phyloP scores from a whole-genome alignment of 2,113 vertebrate genomes.

The Collichthys lucidus region DNA sequence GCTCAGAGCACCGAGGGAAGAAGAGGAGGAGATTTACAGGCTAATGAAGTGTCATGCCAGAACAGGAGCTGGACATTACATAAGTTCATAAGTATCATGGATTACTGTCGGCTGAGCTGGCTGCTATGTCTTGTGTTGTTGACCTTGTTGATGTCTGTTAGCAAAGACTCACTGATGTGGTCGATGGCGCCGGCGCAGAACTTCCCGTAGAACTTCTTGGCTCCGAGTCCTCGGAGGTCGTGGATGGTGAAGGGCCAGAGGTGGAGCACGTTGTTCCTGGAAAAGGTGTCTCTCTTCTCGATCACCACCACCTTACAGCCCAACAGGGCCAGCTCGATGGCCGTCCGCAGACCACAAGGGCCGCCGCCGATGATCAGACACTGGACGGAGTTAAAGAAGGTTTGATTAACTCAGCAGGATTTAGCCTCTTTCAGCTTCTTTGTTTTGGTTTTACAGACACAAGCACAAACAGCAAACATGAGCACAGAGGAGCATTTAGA shows the following conservation, averaged over 20 bases:
- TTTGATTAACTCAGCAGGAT: too few relatives aligned
- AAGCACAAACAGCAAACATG: too few relatives aligned
- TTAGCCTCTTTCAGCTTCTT: too few relatives aligned
- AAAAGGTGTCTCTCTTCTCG: slow-evolving; percentile 97
- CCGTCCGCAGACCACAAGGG: slow-evolving; percentile 93
- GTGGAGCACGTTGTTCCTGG: slow-evolving; percentile 97
- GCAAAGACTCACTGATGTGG: slow-evolving; percentile 94
- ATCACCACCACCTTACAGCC: slow-evolving; percentile 96
- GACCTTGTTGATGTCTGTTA: background rate
- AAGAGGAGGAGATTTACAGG: too few relatives aligned
- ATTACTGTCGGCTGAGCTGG: too few relatives aligned
- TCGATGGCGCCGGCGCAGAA: slow-evolving; percentile 97
- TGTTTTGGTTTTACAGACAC: too few relatives aligned
- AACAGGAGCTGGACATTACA: too few relatives aligned
- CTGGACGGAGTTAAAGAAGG: slow-evolving; percentile 68
- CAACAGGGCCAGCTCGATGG: slow-evolving; percentile 94
- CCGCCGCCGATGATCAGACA: slow-evolving; percentile 96
- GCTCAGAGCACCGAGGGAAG: too few relatives aligned
- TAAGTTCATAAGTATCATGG: too few relatives aligned
- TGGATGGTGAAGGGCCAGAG: slow-evolving; percentile 99
- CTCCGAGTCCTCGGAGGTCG: slow-evolving; percentile 93
- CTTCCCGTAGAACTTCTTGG: slow-evolving; percentile 98
- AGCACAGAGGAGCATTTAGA: too few relatives aligned
- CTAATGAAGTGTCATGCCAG: too few relatives aligned
- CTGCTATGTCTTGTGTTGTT: too few relatives aligned